phyloP scores from a whole-genome alignment of 2,888 invertebrate species.

The Cylloceria caligata region DNA sequence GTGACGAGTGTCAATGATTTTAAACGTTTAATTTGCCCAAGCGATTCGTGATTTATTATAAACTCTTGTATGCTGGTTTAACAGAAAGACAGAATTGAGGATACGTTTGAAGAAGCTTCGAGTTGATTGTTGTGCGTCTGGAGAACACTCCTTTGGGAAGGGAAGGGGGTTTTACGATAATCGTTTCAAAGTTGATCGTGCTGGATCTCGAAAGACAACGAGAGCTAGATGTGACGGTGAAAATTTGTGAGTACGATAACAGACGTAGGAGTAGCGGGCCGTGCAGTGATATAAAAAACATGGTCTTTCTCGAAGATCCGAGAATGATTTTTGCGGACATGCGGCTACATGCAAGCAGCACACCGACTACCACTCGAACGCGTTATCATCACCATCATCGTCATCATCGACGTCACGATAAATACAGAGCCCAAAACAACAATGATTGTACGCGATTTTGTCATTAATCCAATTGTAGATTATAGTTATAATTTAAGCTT shows the following conservation, averaged over 20 bases:
- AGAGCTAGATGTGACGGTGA: conserved; percentile 74
- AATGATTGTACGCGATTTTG: conserved; percentile 80
- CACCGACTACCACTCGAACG: conserved; percentile 82
- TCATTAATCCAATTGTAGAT: background rate
- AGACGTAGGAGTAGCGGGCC: conserved; percentile 33
- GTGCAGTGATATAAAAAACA: conserved; percentile 73
- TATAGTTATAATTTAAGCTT: no score
- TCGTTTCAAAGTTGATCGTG: conserved; percentile 65
- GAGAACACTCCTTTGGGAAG: background rate
- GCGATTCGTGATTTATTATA: background rate
- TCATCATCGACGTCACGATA: conserved; percentile 74
- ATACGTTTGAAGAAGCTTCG: background rate
- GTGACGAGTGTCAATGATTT: conserved; percentile 40
- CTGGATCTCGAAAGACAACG: conserved; percentile 71
- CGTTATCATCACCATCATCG: conserved; percentile 75
- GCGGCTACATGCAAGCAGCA: conserved; percentile 83
- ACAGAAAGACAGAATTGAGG: background rate
- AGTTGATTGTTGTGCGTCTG: background rate
- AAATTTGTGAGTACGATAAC: conserved; percentile 65
- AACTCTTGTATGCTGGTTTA: background rate
- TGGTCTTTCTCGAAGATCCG: conserved; percentile 84
- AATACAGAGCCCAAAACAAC: conserved; percentile 82
- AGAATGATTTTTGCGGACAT: conserved; percentile 84
- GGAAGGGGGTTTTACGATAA: background rate
- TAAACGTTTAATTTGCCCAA: background rate